These are phyloP conservation scores for Aphelinus certus DNA, from an alignment of 1,140 invertebrate species.

Conservation along the genomic window DNA sequence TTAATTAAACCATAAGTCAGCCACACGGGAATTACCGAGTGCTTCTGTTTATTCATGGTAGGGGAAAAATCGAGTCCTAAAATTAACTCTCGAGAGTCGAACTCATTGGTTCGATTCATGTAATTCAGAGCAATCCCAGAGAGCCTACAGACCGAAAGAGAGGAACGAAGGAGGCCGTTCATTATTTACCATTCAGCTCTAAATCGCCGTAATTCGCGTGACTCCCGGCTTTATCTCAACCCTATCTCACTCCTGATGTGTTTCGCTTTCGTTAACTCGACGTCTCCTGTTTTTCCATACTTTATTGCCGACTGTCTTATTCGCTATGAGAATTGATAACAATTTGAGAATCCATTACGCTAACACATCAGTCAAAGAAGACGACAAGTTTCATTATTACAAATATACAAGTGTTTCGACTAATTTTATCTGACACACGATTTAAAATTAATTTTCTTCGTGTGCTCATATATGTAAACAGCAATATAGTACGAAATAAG, in stretches of 20 bases:
- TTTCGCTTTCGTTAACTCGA: too few relatives aligned
- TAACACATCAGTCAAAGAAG: too few relatives aligned
- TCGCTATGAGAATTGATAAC: too few relatives aligned
- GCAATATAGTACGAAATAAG: too few relatives aligned
- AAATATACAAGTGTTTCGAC: too few relatives aligned
- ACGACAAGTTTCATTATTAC: too few relatives aligned
- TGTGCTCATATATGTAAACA: too few relatives aligned
- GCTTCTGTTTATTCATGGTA: slow-evolving; percentile 18
- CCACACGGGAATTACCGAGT: slow-evolving; percentile 9
- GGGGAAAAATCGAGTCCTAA: background rate
- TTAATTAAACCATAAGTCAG: background rate
- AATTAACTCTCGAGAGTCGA: slow-evolving; percentile 16
- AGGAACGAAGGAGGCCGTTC: slow-evolving; percentile 1
- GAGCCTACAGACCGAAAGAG: background rate
- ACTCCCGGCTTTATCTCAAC: slow-evolving; percentile 19
- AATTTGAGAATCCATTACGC: too few relatives aligned
- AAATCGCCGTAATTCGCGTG: slow-evolving; percentile 29
- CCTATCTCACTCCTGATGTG: background rate
- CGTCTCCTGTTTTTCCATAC: too few relatives aligned
- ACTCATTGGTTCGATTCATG: background rate
- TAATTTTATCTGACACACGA: too few relatives aligned
- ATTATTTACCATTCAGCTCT: slow-evolving; percentile 16
- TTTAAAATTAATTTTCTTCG: too few relatives aligned
- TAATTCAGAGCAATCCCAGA: slow-evolving; percentile 12
- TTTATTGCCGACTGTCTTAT: too few relatives aligned